These are phyloP conservation scores for Conus canariensis DNA, from an alignment of 2,888 invertebrate species.

Conservation along the genomic window DNA sequence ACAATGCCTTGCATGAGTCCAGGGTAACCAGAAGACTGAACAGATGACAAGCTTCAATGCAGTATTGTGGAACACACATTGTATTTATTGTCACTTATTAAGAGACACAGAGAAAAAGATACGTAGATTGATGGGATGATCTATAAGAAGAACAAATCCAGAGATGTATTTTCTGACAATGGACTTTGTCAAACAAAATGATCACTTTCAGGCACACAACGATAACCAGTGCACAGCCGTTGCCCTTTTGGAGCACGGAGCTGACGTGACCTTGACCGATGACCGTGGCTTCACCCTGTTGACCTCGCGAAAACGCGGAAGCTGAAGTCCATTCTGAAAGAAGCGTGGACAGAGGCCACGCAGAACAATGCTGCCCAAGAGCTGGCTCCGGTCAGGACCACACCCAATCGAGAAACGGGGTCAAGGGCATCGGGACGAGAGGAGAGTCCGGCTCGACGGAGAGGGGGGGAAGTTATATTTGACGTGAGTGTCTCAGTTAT, in stretches of 20 bases:
- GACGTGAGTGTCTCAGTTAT: slow-evolving; percentile 64
- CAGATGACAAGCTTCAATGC: too few species aligned
- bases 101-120: too few species aligned
- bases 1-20: too few species aligned
- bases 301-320: slow-evolving; percentile 75
- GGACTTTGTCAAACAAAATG: too few species aligned
- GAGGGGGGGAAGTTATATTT: slow-evolving; percentile 72
- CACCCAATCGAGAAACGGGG: slow-evolving; percentile 33
- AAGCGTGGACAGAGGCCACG: slow-evolving; percentile 73
- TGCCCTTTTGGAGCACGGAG: slow-evolving; percentile 70
- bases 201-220: slow-evolving; percentile 70
- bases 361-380: slow-evolving; percentile 57
- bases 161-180: too few species aligned
- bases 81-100: too few species aligned
- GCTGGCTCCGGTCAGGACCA: slow-evolving; percentile 64
- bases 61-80: too few species aligned
- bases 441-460: neutral
- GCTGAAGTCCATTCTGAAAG: slow-evolving; percentile 68
- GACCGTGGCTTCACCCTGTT: slow-evolving; percentile 73
- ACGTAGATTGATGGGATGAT: too few species aligned
- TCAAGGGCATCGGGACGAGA: slow-evolving; percentile 31
- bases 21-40: too few species aligned
- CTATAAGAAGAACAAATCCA: too few species aligned
- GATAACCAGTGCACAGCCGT: slow-evolving; percentile 72
- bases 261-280: slow-evolving; percentile 73